A percentile compares a stretch with the other conserved stretches of the same genome.
These are phyloP conservation scores for Macrocentrus cingulum DNA, from an alignment of 1,140 invertebrate genomes.

Conservation along the genomic window DNA sequence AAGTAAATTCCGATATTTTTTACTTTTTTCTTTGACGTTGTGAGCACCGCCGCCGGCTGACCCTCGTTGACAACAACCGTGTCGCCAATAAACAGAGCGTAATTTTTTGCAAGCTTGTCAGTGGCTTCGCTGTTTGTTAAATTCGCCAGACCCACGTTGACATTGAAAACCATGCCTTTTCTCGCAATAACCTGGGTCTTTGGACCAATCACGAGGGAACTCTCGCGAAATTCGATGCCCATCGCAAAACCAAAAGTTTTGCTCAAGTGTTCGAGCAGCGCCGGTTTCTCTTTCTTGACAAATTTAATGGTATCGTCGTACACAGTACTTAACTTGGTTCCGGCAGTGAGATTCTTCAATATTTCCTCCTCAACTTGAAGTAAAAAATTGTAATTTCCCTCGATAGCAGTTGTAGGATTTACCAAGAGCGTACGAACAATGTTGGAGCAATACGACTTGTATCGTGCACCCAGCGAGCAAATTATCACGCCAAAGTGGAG, in stretches of 20 bases:
- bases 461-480: conserved; percentile 90
- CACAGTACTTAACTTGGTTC: conserved; percentile 83
- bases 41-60: conserved; percentile 82
- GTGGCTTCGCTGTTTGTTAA: conserved; percentile 80
- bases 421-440: conserved; percentile 96
- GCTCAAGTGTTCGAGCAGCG: conserved; percentile 87
- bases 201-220: conserved; percentile 85
- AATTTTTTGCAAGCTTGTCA: conserved; percentile 86
- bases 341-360: conserved; percentile 80
- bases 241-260: conserved; percentile 95
- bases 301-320: conserved; percentile 84
- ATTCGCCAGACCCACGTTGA: conserved; percentile 90
- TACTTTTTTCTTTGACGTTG: conserved; percentile 91
- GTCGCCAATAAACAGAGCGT: conserved; percentile 95
- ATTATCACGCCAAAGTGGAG: conserved; percentile 96
- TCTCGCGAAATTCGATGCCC: conserved; percentile 98
- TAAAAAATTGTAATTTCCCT: conserved; percentile 92
- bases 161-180: conserved; percentile 97
- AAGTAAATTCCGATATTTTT: conserved; percentile 97
- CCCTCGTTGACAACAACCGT: conserved; percentile 92
- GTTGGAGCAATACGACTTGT: conserved; percentile 98
- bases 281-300: conserved; percentile 86
- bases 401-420: conserved; percentile 80
- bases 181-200: conserved; percentile 82
- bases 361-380: conserved; percentile 90